Evolutionary conservation across 2,888 invertebrate species (phyloP).

Genomic region (Eristalis arbustorum): DNA sequence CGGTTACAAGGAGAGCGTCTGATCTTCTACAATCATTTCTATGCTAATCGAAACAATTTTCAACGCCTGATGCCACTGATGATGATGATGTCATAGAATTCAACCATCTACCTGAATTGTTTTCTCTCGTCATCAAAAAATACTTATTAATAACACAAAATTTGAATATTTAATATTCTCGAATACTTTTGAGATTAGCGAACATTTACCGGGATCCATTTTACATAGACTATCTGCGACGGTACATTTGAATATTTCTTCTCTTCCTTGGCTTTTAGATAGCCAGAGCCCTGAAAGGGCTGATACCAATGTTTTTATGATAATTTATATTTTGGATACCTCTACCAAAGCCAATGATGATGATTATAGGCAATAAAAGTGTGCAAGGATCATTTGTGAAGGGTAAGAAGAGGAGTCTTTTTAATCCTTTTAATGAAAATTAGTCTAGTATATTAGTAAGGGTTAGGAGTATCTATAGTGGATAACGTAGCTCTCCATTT

Average conservation of each 20-base stretch:
- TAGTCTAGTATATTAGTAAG: conserved; percentile 72
- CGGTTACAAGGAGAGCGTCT: conserved; percentile 20
- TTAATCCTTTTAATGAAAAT: conserved; percentile 80
- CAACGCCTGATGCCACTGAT: conserved; percentile 57
- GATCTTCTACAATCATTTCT: conserved; percentile 72
- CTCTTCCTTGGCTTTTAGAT: neutral
- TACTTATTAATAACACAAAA: conserved; percentile 66
- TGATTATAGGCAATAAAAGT: conserved; percentile 59
- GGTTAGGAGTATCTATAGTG: conserved; percentile 10
- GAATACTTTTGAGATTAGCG: conserved; percentile 67
- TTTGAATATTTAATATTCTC: conserved; percentile 67
- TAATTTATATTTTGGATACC: conserved; percentile 65
- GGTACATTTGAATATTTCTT: conserved; percentile 53
- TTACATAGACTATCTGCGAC: conserved; percentile 59
- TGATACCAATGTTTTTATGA: conserved; percentile 63
- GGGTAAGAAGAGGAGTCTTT: conserved; percentile 58
- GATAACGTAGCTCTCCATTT: conserved; percentile 28
- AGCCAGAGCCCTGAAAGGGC: conserved; percentile 32
- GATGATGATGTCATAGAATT: conserved; percentile 51
- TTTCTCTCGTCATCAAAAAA: conserved; percentile 69
- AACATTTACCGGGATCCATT: conserved; percentile 57
- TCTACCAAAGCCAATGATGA: conserved; percentile 56
- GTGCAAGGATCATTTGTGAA: conserved; percentile 43
- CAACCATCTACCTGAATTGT: conserved; percentile 56
- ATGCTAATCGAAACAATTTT: conserved; percentile 75